Base-by-base conservation (phyloP, 2,797 vertebrate genomes). In the Microcaecilia unicolor region DNA sequence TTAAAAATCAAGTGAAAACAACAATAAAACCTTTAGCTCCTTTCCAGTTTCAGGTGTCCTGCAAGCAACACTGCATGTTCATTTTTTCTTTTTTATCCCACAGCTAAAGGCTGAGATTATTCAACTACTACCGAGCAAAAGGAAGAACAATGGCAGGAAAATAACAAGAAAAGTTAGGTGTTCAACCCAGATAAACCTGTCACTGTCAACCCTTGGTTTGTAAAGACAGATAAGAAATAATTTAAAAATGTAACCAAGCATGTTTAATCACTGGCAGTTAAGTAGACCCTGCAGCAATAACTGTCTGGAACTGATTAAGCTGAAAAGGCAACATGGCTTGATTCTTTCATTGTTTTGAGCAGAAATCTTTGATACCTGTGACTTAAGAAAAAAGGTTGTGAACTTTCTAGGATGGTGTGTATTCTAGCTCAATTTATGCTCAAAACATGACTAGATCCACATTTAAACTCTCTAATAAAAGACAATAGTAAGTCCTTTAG, bases 91-190 rank as follows among this genome's bases (percentile, higher is more conserved):
- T n/a, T n/a, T n/a, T n/a, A n/a, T n/a, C n/a, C n/a, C 26, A 18
- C 16, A 2, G 37, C 32, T 41, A 43, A 23, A 57, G 50, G 4
- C 12, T 11, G n/a, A 16, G 35, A 12, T 3, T 8, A 53, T 12
- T 2, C 15, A 37, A 43, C 35, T 51, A 37, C n/a, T 29, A 31
- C 4, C 20, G 66, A 55, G 5, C 18, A 42, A 28, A 1, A 41
- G 43, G 3, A 15, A 4, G 30, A 58, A 51, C 3, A 17, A 45
- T 45, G 20, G 3, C 2, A 5, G 5, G 3, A 33, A n/a, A 35
- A 17, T 2, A 31, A n/a, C 0, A 1, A 44, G 16, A 28, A n/a
- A 10, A 48, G 16, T 22, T 16, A 34, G 25, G 4, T 12, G 8
- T 15, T 4, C 2, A 2, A 49, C n/a, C 17, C 43, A 30, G 1